Base-by-base conservation (phyloP, 2,888 invertebrate genomes). In the Seira ritae region DNA sequence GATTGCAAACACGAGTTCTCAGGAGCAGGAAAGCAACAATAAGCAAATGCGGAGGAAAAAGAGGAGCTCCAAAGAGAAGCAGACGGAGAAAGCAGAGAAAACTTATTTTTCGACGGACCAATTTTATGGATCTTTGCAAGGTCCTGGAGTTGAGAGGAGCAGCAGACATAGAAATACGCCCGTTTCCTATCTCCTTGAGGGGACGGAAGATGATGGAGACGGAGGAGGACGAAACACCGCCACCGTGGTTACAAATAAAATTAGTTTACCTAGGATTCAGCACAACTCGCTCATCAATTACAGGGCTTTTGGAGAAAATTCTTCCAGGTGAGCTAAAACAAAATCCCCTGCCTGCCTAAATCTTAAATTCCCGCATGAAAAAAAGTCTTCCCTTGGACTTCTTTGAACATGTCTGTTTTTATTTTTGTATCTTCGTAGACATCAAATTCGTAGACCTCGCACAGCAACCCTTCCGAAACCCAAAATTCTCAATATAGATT, bases 391-490 rank as follows among this genome's bases (percentile, higher is more conserved):
- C n/a, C 31, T 31, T 31, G 31, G 31, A 8, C 31, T 31, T n/a
- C n/a, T n/a, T 17, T 4, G 4, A 31, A 31, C 31, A 31, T 31
- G 31, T 31, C 31, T 8, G 31, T 31, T 31, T 31, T 8, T 20
- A 22, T 17, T 60, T 80, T 70, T 75, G 23, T 23, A n/a, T 37
- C 20, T 73, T 65, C 46, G 1, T 20, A 84, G 79, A 68, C 70
- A 78, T 71, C 74, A 76, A 67, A 68, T 55, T 67, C 66, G 69
- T 24, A 79, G 88, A 65, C 88, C 88, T 15, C 80, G 83, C 8
- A 88, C 88, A 60, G 88, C 87, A 23, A 85, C 85, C 3, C 80
- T 88, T 60, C 84, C 85, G n/a, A 86, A 85, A 66, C 88, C 88
- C 46, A 84, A 85, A 77, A 85, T 88, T 78, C 84, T 88, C 55